Evolutionary conservation across 1,140 invertebrate species (phyloP).

Genomic region (Cyclina sinensis): DNA sequence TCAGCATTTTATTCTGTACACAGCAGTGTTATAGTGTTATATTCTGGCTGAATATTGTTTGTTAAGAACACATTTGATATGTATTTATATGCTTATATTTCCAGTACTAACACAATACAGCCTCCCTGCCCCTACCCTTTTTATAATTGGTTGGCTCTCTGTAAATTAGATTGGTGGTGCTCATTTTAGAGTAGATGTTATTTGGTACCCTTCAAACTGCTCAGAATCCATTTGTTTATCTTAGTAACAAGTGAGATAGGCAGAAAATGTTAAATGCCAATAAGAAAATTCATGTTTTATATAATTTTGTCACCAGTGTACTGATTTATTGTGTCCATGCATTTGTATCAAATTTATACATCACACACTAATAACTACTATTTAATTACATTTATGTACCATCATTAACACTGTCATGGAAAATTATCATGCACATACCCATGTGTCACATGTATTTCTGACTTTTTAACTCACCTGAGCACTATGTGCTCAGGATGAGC

Average conservation of each 20-base stretch:
- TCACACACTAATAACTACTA: neutral
- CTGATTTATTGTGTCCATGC: neutral
- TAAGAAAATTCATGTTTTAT: too few relatives aligned
- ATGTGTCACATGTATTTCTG: neutral
- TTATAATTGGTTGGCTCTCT: conserved; percentile 57
- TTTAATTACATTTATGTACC: neutral
- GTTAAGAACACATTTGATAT: conserved; percentile 40
- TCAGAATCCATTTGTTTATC: neutral
- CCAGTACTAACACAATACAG: conserved; percentile 50
- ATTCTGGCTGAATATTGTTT: conserved; percentile 38
- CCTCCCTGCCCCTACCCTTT: conserved; percentile 9
- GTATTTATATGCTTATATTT: conserved; percentile 55
- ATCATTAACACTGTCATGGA: too few relatives aligned
- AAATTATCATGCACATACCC: neutral
- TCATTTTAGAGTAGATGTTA: neutral
- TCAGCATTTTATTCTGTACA: conserved; percentile 20
- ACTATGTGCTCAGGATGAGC: too few relatives aligned
- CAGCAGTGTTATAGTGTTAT: too few relatives aligned
- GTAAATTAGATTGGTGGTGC: conserved; percentile 42
- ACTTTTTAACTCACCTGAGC: too few relatives aligned
- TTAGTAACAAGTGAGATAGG: too few relatives aligned
- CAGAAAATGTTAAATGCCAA: too few relatives aligned
- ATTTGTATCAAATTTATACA: neutral
- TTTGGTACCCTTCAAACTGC: neutral
- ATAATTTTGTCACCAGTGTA: neutral